Evolutionary conservation across 30 jellyfish, hydroid and myxozoan species (phyloP), one percentile per base, ranked within the genome.

Genomic region (Cassiopea andromeda): DNA sequence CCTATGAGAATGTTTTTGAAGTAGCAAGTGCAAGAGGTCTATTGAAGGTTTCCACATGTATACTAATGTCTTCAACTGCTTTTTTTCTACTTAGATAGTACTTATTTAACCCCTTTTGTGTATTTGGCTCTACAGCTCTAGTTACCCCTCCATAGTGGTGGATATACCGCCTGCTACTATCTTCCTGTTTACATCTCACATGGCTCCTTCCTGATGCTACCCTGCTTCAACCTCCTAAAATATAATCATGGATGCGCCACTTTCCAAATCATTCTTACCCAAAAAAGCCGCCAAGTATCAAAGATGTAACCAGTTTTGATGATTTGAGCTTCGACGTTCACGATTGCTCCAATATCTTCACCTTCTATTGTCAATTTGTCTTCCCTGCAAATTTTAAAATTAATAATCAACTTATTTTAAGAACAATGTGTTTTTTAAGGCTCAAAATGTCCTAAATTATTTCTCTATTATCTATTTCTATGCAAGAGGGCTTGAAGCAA

Each of bases 331-430:
- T 81, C 82, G 7, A 81, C 80, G 16, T 81, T 60, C 54, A 81
- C 73, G 16, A 81, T 67, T 48, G 90, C 46, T 46, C 90, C 90
- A 64, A 81, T 66, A 73, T 81, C 90, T 46, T 81, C 80, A 44
- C 90, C 90, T 1, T 64, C 72, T 44, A 81, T 38, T 1, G 73
- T 13, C 38, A 81, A 44, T 6, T 68, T 19, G 69, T 81, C 49
- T 46, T 46, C 47, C 90, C 90, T 81, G 38, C 38, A 27, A 27
- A 27, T 27, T 27, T 27, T 27, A 27, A 27, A 27, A 27, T 27
- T 27, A 0, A 27, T 27, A 27, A 27, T 27, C 38, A 27, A 27
- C 38, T 27, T 27, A 27, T 27, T 27, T 27, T 27, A 27, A 27
- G 38, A 27, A 27, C 38, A 27, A 27, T 27, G 38, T 27, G 38